Base-by-base conservation (phyloP, 2,113 vertebrate species). In the Xiphophorus couchianus region DNA sequence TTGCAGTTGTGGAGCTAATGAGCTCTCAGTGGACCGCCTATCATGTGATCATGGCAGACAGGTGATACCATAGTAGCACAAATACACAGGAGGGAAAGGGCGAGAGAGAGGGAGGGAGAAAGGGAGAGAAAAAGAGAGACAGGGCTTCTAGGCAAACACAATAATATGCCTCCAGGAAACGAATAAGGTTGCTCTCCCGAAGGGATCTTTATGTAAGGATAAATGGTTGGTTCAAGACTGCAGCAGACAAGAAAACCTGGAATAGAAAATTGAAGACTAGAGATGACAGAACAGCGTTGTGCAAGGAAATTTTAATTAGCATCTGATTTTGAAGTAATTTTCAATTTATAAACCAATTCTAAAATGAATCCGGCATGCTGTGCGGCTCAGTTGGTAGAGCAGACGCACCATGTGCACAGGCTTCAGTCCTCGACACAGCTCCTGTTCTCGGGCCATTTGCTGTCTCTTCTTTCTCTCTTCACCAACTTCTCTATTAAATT, bases 11-110 rank as follows among this genome's bases (percentile, higher is more conserved):
- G 74, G 51, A 82, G 83, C 81, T 93, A 93, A 93, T 92, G 85
- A 93, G 91, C 82, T 91, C 92, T 89, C 90, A 1, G 84, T 72
- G 87, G 91, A 90, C 64, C 15, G 42, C 72, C 3, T 81, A 78
- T 90, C 90, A 92, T 81, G 88, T 92, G 90, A 90, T 90, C 85
- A 78, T 75, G 62, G 22, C 69, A 83, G 89, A 86, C 81, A 93
- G 89, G 90, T 90, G 86, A 90, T 78, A 82, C 90, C 89, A 88
- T 91, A 78, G 84, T 81, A 88, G 88, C 84, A 29, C 27, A 58
- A 76, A 86, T 83, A 81, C 89, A 80, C 87, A 44, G 65, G 85
- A 86, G 89, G 77, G 71, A 66, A 62, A 19, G 67, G 74, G 76
- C 83, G 88, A 77, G 66, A 19, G 67, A 71, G 88, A 77, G 66